These are phyloP conservation scores for Picus viridis DNA, from an alignment of 2,797 vertebrate genomes.

Conservation along the genomic window DNA sequence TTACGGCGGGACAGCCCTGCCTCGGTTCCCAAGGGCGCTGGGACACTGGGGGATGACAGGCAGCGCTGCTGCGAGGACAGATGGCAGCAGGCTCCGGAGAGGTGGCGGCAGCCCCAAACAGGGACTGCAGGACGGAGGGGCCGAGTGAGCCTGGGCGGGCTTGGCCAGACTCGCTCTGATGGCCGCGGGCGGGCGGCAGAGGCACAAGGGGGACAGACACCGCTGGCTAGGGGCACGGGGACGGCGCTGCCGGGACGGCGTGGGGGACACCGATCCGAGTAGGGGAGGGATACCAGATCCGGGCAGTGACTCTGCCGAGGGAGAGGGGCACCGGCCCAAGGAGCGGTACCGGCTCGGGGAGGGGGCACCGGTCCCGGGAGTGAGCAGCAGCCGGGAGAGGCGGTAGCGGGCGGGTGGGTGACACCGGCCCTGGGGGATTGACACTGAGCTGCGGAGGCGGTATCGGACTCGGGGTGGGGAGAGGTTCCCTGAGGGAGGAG, in stretches of 20 bases:
- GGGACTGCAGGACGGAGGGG: neutral
- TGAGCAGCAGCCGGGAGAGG: too few species aligned
- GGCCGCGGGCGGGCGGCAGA: neutral
- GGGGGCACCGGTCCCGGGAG: neutral
- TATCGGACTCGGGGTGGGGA: neutral
- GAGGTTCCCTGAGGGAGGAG: neutral
- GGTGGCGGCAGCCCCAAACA: constrained; percentile 1
- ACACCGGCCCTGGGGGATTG: neutral
- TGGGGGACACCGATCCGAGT: fast-evolving
- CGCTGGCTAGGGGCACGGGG: neutral
- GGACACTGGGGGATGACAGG: neutral
- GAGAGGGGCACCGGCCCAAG: too few species aligned
- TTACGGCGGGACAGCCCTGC: fast-evolving
- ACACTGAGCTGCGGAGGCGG: neutral
- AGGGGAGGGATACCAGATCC: neutral
- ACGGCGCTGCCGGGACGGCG: too few species aligned
- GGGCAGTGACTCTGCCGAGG: fast-evolving
- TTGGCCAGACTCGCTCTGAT: neutral
- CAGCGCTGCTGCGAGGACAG: neutral
- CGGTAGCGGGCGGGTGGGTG: too few species aligned
- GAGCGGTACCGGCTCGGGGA: neutral
- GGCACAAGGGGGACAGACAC: neutral
- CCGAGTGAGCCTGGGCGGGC: neutral
- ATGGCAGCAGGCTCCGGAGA: neutral
- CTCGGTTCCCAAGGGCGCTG: neutral